Conservation (phyloP, 2,113 vertebrate genomes). For the Pyrgilauda ruficollis region DNA sequence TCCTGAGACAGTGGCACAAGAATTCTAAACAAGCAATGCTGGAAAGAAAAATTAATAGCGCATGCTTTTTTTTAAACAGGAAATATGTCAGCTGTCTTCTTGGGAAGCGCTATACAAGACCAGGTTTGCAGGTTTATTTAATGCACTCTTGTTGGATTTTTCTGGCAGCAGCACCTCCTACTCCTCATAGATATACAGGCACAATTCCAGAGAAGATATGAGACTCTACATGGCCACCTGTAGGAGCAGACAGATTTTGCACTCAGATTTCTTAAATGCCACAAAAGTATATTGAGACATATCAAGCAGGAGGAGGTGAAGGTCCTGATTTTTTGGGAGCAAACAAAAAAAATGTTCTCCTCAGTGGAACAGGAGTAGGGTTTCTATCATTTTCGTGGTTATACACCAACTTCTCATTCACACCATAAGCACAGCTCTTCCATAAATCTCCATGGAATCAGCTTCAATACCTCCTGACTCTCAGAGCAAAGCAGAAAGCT, state of each 20-base stretch:
- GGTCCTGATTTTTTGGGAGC: not conserved
- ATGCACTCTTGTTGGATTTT: not conserved
- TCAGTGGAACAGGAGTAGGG: fast-evolving
- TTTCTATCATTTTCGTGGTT: not conserved
- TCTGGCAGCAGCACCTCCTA: not conserved
- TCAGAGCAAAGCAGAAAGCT: not conserved
- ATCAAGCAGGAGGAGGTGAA: not conserved
- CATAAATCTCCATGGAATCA: not conserved
- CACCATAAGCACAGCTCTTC: not conserved
- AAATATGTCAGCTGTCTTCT: not conserved
- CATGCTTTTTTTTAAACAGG: not conserved
- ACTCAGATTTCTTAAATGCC: fast-evolving
- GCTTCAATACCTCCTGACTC: not conserved
- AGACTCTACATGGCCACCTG: not conserved
- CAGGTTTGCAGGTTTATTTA: not conserved
- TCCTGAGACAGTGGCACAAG: not conserved
- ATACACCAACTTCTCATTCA: not conserved
- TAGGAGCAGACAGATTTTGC: not conserved
- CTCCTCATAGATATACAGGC: not conserved
- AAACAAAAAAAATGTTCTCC: not conserved
- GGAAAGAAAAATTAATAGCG: not conserved
- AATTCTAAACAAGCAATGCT: not conserved
- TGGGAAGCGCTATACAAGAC: not conserved
- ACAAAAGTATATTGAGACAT: not conserved
- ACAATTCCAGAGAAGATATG: not conserved